Evolutionary conservation across 2,113 vertebrate species (phyloP), one percentile per base, ranked within the genome.

Genomic region (Mystacornis crossleyi): DNA sequence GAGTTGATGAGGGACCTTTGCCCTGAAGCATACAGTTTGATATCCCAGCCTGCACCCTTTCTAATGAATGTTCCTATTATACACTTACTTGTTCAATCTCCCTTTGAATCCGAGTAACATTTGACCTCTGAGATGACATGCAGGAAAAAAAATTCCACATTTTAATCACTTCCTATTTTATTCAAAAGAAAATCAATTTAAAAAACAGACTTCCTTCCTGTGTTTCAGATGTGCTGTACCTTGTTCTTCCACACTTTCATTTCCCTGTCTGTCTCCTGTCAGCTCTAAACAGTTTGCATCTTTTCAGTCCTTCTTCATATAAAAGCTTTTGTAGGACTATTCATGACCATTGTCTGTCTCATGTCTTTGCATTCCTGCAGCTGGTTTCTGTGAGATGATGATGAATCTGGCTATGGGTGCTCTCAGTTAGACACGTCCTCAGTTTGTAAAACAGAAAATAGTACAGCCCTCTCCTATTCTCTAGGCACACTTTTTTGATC

Each of bases 61-160:
- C 66, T 93, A 81, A 85, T 87, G 87, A 95, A 89, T 82, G 84
- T 42, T 81, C 65, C 86, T 74, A 85, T 95, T 96, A 84, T 81
- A 89, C 29, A 34, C 51, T 69, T 48, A 77, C 36, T 81, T 81
- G 28, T 93, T 48, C 86, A 72, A 10, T 79, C n/a, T 84, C 31
- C 69, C 64, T 92, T 69, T 89, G 73, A 92, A 71, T 84, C 65
- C 55, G 47, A 78, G 19, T 81, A 79, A 74, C 45, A 75, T 84
- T 62, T 95, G 83, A 89, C 77, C 77, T 73, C 60, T 60, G 53
- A 92, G 53, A 64, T 79, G 65, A 78, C 61, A 47, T 43, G 42
- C 40, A 43, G 67, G 48, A 82, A 73, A 94, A 91, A 81, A 77
- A 4, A 9, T 1, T 50, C 55, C 24, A 51, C 58, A 55, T 77